Base-by-base conservation (phyloP, 2,797 vertebrate genomes). In the Siniperca obscura region DNA sequence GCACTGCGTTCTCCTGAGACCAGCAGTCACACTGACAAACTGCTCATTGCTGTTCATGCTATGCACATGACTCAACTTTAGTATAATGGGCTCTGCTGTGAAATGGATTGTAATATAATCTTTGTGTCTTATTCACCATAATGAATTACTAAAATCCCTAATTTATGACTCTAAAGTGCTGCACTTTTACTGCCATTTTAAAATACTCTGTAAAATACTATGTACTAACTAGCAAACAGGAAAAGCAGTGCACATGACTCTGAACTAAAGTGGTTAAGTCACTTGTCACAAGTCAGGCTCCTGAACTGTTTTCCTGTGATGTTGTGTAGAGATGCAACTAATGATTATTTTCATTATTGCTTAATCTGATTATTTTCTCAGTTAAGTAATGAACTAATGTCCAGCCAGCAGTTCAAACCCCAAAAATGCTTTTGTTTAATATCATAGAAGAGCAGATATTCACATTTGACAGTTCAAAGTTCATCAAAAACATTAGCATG, bases 31-130 rank as follows among this genome's bases (percentile, higher is more conserved):
- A 85, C 86, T 88, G 57, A 70, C 74, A 80, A 65, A 74, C 48
- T 48, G 61, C 38, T 74, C 25, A 11, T 80, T 76, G 82, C 81
- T 73, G 81, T 74, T 89, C 82, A 89, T 84, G 84, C 83, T 61
- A 0, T 36, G 90, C 90, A 94, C 92, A 93, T 94, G 92, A 93
- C 89, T 90, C 72, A 79, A 90, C 75, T 86, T 88, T 74, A 76
- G 80, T 46, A 88, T 88, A 93, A 91, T 87, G 80, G 81, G 78
- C 77, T 81, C 76, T 85, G 62, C 78, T 92, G 85, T 90, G 74
- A 89, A 89, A 79, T 81, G 80, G 65, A 76, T 82, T 91, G 84
- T 92, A 86, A 91, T 85, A 90, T 56, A 87, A 84, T 93, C 81
- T 87, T 74, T 73, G 46, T 40, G 66, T 84, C 80, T 89, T 70